These are phyloP conservation scores for Empis livida DNA, from an alignment of 2,888 invertebrate species.

Conservation along the genomic window DNA sequence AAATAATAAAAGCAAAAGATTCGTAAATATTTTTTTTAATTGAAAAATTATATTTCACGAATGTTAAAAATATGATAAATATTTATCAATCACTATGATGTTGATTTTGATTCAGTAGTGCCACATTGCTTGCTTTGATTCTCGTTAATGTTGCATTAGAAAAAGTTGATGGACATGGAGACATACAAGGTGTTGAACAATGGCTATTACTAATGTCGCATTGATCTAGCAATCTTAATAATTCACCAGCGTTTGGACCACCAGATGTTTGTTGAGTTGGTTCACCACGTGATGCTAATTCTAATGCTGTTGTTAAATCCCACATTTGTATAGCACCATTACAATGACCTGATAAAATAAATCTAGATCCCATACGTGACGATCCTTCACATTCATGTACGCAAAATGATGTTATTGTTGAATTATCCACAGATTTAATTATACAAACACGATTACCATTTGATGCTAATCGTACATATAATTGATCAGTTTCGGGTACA, in stretches of 20 bases:
- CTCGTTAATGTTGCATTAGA: constrained; percentile 35
- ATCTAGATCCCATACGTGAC: constrained; percentile 79
- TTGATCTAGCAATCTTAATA: constrained; percentile 81
- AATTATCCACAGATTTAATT: constrained; percentile 87
- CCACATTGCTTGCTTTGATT: constrained; percentile 47
- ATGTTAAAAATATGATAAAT: constrained; percentile 1
- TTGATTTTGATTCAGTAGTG: constrained; percentile 44
- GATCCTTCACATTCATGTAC: constrained; percentile 98
- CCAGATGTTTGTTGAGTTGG: constrained; percentile 50
- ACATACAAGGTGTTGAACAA: constrained; percentile 59
- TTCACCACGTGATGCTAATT: constrained; percentile 65
- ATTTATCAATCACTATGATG: constrained; percentile 16
- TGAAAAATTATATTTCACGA: too few relatives aligned
- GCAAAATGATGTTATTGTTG: constrained; percentile 87
- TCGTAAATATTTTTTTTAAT: too few relatives aligned
- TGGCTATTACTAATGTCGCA: constrained; percentile 81
- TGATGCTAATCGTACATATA: constrained; percentile 88
- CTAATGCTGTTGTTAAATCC: constrained; percentile 93
- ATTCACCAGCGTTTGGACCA: constrained; percentile 86
- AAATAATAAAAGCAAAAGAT: too few relatives aligned
- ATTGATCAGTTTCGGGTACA: constrained; percentile 89
- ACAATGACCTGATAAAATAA: constrained; percentile 84
- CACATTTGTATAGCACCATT: constrained; percentile 95
- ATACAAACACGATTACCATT: constrained; percentile 92
- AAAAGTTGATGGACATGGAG: constrained; percentile 32